These are phyloP conservation scores for Neoitamus cyanurus DNA, from an alignment of 2,888 invertebrate species.

Conservation along the genomic window DNA sequence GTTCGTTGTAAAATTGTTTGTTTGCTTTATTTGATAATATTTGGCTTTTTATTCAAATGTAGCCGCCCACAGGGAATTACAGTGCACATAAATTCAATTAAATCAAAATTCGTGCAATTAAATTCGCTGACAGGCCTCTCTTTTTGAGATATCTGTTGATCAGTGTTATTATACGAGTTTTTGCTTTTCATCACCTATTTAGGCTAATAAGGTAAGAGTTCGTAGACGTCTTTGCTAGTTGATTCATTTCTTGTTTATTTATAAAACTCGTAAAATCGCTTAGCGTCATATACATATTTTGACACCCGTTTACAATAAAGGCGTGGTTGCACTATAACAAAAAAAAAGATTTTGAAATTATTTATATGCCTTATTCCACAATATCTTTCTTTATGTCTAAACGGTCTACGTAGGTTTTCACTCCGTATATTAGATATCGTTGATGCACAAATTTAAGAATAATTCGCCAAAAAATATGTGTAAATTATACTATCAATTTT, in stretches of 20 bases:
- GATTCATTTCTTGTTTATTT: not conserved
- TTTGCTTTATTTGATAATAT: not conserved
- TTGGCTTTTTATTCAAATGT: not conserved
- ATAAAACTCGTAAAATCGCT: not conserved
- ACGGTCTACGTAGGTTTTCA: too few species aligned
- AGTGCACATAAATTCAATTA: not conserved
- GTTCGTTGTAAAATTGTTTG: not conserved
- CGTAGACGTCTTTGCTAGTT: not conserved
- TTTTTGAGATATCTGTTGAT: not conserved
- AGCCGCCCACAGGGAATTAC: not conserved
- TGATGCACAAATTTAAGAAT: too few species aligned
- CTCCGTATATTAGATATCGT: too few species aligned
- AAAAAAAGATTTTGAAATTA: too few species aligned
- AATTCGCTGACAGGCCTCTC: not conserved
- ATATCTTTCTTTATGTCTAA: too few species aligned
- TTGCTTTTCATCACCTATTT: not conserved
- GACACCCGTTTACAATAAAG: too few species aligned
- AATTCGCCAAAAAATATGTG: too few species aligned
- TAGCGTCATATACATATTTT: too few species aligned
- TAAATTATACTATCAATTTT: too few species aligned
- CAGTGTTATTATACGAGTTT: not conserved
- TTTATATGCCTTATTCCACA: too few species aligned
- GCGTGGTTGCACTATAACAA: too few species aligned
- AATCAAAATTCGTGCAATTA: not conserved
- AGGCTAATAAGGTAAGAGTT: not conserved